Percentiles rank a stretch among this genome's conserved stretches.
These are phyloP conservation scores for Podarcis cretensis DNA, from an alignment of 2,113 vertebrate genomes.

Conservation along the genomic window DNA sequence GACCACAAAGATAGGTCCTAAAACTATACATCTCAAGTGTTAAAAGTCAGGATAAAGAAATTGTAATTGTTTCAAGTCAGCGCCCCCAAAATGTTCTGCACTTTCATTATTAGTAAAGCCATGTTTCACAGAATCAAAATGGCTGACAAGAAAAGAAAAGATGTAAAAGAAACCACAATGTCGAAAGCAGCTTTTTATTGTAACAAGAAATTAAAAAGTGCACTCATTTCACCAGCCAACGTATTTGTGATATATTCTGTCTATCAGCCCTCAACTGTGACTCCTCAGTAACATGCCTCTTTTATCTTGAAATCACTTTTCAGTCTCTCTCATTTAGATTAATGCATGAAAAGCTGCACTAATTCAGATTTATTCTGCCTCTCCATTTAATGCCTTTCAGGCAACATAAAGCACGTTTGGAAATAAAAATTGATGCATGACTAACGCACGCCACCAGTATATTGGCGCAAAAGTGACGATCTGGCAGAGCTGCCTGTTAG, in stretches of 20 bases:
- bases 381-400: slow-evolving; percentile 56
- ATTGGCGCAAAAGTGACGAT: background rate
- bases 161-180: slow-evolving; percentile 48
- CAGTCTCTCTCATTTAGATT: slow-evolving; percentile 51
- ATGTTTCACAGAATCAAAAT: slow-evolving; percentile 56
- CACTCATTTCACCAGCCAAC: background rate
- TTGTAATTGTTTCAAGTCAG: slow-evolving; percentile 18
- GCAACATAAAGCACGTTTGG: slow-evolving; percentile 52
- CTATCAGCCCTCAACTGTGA: slow-evolving; percentile 45
- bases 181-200: slow-evolving; percentile 52
- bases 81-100: slow-evolving; percentile 30
- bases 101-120: slow-evolving; percentile 49
- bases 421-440: slow-evolving; percentile 50
- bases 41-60: too few species aligned
- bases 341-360: slow-evolving; percentile 64
- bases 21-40: too few species aligned
- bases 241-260: slow-evolving; percentile 37
- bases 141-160: slow-evolving; percentile 55
- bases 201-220: slow-evolving; percentile 44
- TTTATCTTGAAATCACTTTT: slow-evolving; percentile 66
- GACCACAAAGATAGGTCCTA: too few species aligned
- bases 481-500: slow-evolving; percentile 36
- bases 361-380: slow-evolving; percentile 62
- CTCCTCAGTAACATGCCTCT: slow-evolving; percentile 55
- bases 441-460: slow-evolving; percentile 49